These are phyloP conservation scores for Gavialis gangeticus DNA, from an alignment of 2,113 vertebrate species.

Conservation along the genomic window DNA sequence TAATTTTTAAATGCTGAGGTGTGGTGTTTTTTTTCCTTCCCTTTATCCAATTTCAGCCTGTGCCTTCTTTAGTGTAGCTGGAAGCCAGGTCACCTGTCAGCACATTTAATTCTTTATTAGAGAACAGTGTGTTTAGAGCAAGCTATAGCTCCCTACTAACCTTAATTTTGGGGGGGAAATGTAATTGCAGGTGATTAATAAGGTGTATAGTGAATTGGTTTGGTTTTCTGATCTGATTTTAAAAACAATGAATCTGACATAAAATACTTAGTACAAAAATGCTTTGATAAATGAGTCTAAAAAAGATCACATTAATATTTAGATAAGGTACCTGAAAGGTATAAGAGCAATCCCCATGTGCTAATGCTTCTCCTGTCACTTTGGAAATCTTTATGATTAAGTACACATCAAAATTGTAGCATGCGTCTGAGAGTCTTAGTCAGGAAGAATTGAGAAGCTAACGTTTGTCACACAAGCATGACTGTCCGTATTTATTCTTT, in stretches of 20 bases:
- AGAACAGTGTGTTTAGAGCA: background rate
- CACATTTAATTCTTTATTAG: background rate
- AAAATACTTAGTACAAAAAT: conserved; percentile 20
- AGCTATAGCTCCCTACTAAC: background rate
- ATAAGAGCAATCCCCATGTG: background rate
- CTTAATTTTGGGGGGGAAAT: background rate
- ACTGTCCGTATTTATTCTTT: background rate
- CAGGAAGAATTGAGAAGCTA: background rate
- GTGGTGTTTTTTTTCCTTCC: fast-evolving
- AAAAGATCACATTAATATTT: background rate
- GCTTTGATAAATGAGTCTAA: background rate
- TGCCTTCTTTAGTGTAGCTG: background rate
- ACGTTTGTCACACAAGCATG: background rate
- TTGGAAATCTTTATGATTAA: background rate
- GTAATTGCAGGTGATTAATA: too few species aligned
- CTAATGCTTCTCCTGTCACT: background rate
- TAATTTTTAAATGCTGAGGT: background rate
- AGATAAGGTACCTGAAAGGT: background rate
- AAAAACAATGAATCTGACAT: conserved; percentile 14
- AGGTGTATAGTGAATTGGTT: conserved; percentile 26
- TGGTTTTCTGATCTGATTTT: background rate
- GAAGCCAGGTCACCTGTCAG: background rate
- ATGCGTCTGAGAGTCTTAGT: background rate
- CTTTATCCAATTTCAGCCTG: background rate
- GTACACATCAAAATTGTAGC: background rate